Percentiles rank a stretch among this genome's conserved stretches.
These are phyloP conservation scores for Meloidogyne chitwoodi DNA, from an alignment of 1,140 invertebrate genomes.

Conservation along the genomic window DNA sequence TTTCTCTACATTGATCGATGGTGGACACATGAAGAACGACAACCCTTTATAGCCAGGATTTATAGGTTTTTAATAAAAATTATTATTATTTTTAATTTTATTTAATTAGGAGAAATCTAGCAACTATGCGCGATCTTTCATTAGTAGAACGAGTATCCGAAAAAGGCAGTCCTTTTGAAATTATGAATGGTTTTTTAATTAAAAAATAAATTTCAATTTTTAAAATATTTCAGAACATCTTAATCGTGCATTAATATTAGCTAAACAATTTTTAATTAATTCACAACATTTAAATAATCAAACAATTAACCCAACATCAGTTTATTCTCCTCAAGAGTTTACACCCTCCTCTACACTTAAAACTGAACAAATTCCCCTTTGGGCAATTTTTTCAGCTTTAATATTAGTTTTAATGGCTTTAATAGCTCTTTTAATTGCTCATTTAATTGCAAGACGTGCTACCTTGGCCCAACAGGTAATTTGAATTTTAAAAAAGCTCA, in stretches of 20 bases:
- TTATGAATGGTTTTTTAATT: slow-evolving; percentile 5
- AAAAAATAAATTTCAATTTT: too few relatives aligned
- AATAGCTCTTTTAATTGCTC: not conserved
- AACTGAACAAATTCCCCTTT: slow-evolving; percentile 14
- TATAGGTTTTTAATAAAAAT: not conserved
- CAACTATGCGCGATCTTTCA: not conserved
- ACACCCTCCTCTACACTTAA: not conserved
- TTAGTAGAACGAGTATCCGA: not conserved
- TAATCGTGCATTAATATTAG: too few relatives aligned
- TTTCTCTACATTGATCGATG: not conserved
- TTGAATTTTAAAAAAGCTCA: not conserved
- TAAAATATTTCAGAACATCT: not conserved
- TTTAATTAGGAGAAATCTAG: slow-evolving; percentile 1
- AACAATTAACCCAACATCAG: too few relatives aligned
- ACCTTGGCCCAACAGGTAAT: not conserved
- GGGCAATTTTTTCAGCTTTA: slow-evolving; percentile 14
- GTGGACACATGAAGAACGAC: not conserved
- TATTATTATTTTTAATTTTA: not conserved
- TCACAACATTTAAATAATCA: too few relatives aligned
- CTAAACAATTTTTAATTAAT: too few relatives aligned
- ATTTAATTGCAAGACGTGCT: not conserved
- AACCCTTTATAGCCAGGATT: slow-evolving; percentile 4
- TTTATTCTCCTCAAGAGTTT: too few relatives aligned
- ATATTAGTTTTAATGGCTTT: slow-evolving; percentile 8
- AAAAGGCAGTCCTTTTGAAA: slow-evolving; percentile 7